These are phyloP conservation scores for Anhinga rufa DNA, from an alignment of 2,113 vertebrate species.

Conservation along the genomic window DNA sequence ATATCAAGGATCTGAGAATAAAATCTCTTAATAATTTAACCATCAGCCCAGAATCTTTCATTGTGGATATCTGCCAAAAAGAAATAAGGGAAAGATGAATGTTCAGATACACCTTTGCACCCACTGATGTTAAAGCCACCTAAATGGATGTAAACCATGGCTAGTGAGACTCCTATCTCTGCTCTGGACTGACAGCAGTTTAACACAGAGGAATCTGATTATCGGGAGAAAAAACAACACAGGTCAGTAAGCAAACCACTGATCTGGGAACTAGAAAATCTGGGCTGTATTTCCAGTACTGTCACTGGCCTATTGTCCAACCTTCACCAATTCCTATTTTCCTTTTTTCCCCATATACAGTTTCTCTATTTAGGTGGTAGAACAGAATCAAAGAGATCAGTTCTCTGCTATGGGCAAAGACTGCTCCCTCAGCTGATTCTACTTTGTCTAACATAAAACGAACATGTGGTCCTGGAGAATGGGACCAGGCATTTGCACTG, in stretches of 20 bases:
- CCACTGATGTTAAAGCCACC: neutral
- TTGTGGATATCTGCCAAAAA: neutral
- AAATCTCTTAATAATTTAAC: constrained; percentile 23
- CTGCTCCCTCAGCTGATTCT: neutral
- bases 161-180: neutral
- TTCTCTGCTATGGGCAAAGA: neutral
- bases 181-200: neutral
- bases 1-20: neutral
- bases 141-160: neutral
- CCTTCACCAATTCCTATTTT: neutral
- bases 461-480: neutral
- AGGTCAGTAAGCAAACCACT: neutral
- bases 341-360: neutral
- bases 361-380: neutral
- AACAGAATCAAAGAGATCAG: neutral
- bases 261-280: neutral
- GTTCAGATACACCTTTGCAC: neutral
- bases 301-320: neutral
- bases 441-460: neutral
- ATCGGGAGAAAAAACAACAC: neutral
- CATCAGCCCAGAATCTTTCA: neutral
- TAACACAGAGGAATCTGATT: neutral
- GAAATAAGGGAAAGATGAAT: neutral
- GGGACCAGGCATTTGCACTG: neutral
- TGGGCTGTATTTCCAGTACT: neutral